A percentile compares a stretch with the other conserved stretches of the same genome.
phyloP scores from a whole-genome alignment of 1,140 invertebrate species.

The Stenopsyche tienmushanensis region DNA sequence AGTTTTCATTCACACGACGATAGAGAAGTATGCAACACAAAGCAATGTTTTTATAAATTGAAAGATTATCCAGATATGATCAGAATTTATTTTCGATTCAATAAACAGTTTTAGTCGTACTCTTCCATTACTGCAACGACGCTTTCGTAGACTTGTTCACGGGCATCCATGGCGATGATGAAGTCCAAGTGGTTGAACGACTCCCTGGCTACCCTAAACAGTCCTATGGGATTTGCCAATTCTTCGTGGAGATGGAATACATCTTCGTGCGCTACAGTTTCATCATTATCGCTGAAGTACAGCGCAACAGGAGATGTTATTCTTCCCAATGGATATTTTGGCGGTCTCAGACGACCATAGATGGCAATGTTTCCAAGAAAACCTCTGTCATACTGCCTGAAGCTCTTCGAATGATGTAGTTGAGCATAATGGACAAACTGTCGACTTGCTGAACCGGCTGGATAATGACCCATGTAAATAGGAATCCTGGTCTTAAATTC shows the following conservation, averaged over 20 bases:
- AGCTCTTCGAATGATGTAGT: constrained; percentile 55
- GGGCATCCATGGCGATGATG: constrained; percentile 59
- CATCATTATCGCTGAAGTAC: constrained; percentile 75
- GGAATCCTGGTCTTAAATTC: constrained; percentile 74
- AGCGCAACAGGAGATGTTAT: too few relatives aligned
- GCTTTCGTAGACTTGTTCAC: too few relatives aligned
- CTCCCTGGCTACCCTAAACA: constrained; percentile 51
- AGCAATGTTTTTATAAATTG: too few relatives aligned
- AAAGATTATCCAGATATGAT: too few relatives aligned
- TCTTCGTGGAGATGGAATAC: constrained; percentile 58
- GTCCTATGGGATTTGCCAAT: constrained; percentile 57
- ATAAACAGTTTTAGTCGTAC: too few relatives aligned
- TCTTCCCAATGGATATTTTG: constrained; percentile 60
- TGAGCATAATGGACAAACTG: constrained; percentile 78
- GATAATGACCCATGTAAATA: constrained; percentile 74
- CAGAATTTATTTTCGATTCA: too few relatives aligned
- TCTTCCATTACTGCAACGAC: too few relatives aligned
- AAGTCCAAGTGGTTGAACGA: constrained; percentile 62
- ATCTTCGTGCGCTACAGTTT: constrained; percentile 61
- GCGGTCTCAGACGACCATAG: too few relatives aligned
- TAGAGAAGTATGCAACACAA: too few relatives aligned
- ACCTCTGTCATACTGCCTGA: constrained; percentile 44
- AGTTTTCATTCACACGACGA: too few relatives aligned
- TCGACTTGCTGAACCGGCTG: constrained; percentile 77
- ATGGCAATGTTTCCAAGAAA: constrained; percentile 49